Evolutionary conservation across 1,140 invertebrate genomes (phyloP), one percentile per base, ranked within the genome.

Genomic region (Lutraria rhynchaena): DNA sequence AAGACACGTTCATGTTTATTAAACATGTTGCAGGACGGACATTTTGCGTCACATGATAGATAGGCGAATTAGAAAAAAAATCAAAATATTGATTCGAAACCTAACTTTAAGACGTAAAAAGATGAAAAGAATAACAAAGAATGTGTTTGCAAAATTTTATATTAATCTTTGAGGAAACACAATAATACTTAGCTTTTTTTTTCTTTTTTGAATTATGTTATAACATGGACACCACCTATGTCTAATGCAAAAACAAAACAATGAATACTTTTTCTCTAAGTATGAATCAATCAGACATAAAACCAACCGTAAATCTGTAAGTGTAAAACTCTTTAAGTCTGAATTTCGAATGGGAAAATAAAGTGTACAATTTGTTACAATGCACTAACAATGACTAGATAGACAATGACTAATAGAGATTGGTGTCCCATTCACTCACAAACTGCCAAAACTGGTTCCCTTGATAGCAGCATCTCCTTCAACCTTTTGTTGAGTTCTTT

Each of bases 81-180:
- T n/a, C 44, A 70, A 49, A 9, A 31, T 29, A 70, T 70, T 33
- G 22, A 51, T 53, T 51, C n/a, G 27, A 53, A 70, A 53, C 41
- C 41, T n/a, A n/a, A n/a, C n/a, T n/a, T n/a, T n/a, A n/a, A n/a
- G n/a, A n/a, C n/a, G n/a, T n/a, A n/a, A n/a, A 7, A 15, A 70
- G 46, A 44, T 29, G 51, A 70, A 51, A 3, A 19, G 17, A 49
- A n/a, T 22, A 67, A 67, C 46, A 17, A 70, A 31, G 46, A 49
- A 31, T 53, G 13, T 51, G 29, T 70, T 44, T 29, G 51, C n/a
- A n/a, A n/a, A n/a, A n/a, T n/a, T n/a, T n/a, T n/a, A n/a, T n/a
- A n/a, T n/a, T n/a, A n/a, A n/a, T 70, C n/a, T 53, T 70, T 63
- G 33, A 63, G 60, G 60, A 35, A 63, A 63, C 33, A 63, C 60